Evolutionary conservation across 2,888 invertebrate species (phyloP), one percentile per base, ranked within the genome.

Genomic region (Patella caerulea): DNA sequence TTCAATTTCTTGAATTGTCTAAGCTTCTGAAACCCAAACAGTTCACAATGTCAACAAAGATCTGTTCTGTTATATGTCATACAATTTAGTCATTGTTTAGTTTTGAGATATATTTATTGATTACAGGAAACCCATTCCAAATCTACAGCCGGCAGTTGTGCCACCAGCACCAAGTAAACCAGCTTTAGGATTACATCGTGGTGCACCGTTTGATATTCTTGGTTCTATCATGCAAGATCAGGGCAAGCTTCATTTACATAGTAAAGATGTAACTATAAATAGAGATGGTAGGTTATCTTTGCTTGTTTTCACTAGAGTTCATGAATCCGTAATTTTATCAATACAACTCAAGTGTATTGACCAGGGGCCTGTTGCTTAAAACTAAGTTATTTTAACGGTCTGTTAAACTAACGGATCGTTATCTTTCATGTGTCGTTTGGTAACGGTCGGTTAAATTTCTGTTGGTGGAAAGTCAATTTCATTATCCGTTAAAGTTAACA

Each of bases 221-320:
- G 91, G 91, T 29, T 87, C 87, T 55, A 92, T 92, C 74, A 85
- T 92, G 81, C 86, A 88, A 78, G 87, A 86, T 54, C 92, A 92
- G 82, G 84, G 83, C 54, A 83, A 88, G 72, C 85, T 92, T 12
- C 86, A 86, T 71, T 78, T 88, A 71, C 87, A 88, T 72, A 87
- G 90, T 71, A 84, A 88, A 79, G 85, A 91, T 78, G 86, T 92
- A 70, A 88, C 86, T 34, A 91, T 92, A 45, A 82, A 86, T 45
- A 86, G 90, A 75, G 92, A 92, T 85, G 92, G 92, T 88, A 79
- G 74, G 85, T 74, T 34, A 45, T 45, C 45, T 45, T 45, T 45
- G 34, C 34, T 45, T 45, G 9, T 45, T 45, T 45, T 45, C 45
- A 45, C 45, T 1, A 45, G 45, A 45, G 9, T 45, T 1, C 24